Base-by-base conservation (phyloP, 2,797 vertebrate genomes). In the Paratrypauchen microcephalus region DNA sequence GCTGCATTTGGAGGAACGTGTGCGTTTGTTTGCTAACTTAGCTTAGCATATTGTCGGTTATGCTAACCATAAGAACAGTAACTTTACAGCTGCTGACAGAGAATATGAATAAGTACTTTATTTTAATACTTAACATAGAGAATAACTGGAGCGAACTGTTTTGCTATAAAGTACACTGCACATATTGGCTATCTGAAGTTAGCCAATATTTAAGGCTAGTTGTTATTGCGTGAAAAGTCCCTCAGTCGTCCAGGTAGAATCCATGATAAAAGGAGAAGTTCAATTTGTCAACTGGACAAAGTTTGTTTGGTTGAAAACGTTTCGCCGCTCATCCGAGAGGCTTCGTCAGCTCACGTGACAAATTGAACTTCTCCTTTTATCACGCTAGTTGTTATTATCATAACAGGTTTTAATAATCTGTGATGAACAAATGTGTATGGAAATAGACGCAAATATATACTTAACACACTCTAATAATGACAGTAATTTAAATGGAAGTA, bases 1-100 rank as follows among this genome's bases (percentile, higher is more conserved):
- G 1, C 12, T 26, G 21, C 61, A 19, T 16, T 26, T 63, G 21
- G 9, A 24, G 6, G 12, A 48, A 48, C 21, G n/a, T 50, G 15
- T 50, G 28, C 45, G 16, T 30, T 12, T 67, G 69, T 78, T 73
- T 70, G 74, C 65, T 78, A 77, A 58, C 18, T 64, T 64, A 65
- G 47, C 63, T 13, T 65, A 65, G 47, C 63, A 48, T 26, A 45
- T 24, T 13, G 7, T 28, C 24, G 1, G 6, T 52, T 19, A 1
- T 28, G 24, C 15, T 28, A 26, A 57, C 12, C 15, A 16, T 56
- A 57, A 18, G 12, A 18, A 28, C 55, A 18, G 24, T 57, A 36
- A 36, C 32, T 36, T 36, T 36, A 26, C 24, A 26, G 12, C 5
- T 6, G 23, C 24, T 57, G 55, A 26, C 16, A 16, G 24, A 57